Conservation (phyloP, 2,888 invertebrate species). For the Pyralis farinalis region DNA sequence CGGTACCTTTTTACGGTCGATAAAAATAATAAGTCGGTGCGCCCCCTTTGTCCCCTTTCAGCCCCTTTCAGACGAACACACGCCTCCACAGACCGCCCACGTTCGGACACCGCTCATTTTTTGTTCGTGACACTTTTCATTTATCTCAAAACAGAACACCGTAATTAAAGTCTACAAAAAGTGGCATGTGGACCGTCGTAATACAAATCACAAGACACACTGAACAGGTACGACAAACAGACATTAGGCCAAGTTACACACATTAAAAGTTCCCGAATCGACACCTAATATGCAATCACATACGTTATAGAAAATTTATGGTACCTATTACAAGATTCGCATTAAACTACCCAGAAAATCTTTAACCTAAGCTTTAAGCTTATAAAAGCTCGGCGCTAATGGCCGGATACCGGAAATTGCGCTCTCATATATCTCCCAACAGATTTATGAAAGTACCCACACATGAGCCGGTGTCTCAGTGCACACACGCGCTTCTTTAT, state of each 20-base stretch:
- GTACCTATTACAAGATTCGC: constrained; percentile 81
- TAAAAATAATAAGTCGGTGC: constrained; percentile 72
- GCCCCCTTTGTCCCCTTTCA: constrained; percentile 21
- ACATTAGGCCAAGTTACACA: constrained; percentile 78
- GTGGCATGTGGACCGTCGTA: not conserved
- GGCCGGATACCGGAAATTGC: constrained; percentile 95
- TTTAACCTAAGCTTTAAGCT: constrained; percentile 83
- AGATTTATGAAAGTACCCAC: constrained; percentile 93
- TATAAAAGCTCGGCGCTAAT: constrained; percentile 86
- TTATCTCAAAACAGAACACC: constrained; percentile 27
- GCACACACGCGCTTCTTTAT: constrained; percentile 35
- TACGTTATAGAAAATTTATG: constrained; percentile 80
- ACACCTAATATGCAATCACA: constrained; percentile 80
- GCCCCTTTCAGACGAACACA: constrained; percentile 22
- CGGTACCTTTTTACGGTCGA: constrained; percentile 76
- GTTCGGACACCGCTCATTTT: constrained; percentile 79
- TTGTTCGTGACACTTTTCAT: constrained; percentile 46
- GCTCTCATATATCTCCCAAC: constrained; percentile 94
- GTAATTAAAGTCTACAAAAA: constrained; percentile 21
- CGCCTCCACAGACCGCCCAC: constrained; percentile 40
- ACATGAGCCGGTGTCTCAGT: constrained; percentile 77
- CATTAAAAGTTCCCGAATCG: constrained; percentile 78
- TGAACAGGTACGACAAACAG: constrained; percentile 48
- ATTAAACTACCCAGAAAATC: constrained; percentile 82
- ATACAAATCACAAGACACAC: constrained; percentile 16